A percentile compares a stretch with the other conserved stretches of the same genome.
phyloP scores from a whole-genome alignment of 2,888 invertebrate genomes.

The Alviniconcha strummeri region DNA sequence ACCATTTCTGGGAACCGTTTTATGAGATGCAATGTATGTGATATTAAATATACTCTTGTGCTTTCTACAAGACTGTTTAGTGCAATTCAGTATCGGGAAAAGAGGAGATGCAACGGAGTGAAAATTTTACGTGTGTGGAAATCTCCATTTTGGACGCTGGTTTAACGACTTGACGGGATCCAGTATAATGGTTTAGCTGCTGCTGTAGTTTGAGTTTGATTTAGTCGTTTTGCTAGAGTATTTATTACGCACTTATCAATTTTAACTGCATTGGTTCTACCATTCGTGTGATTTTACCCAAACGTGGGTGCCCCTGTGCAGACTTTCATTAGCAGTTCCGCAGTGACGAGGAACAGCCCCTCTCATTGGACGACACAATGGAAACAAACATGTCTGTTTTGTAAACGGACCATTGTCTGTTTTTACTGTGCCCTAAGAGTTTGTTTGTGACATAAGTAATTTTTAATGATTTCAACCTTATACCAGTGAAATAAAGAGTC shows the following conservation, averaged over 20 bases:
- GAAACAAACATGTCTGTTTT: constrained; percentile 20
- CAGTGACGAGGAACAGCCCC: constrained; percentile 15
- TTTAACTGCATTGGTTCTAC: not conserved
- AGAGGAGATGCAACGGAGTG: constrained; percentile 11
- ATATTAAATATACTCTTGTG: constrained; percentile 25
- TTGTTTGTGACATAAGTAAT: not conserved
- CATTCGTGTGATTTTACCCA: constrained; percentile 24
- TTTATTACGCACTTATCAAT: constrained; percentile 25
- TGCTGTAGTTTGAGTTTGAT: constrained; percentile 27
- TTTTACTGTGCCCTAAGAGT: constrained; percentile 12
- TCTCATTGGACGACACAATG: constrained; percentile 29
- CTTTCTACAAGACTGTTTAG: constrained; percentile 32
- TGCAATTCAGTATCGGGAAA: constrained; percentile 20
- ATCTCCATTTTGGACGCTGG: constrained; percentile 5
- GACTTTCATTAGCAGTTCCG: constrained; percentile 23
- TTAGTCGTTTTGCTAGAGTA: constrained; percentile 12
- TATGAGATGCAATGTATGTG: constrained; percentile 30
- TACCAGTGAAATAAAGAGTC: constrained; percentile 34
- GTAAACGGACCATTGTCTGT: constrained; percentile 12
- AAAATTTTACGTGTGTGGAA: not conserved
- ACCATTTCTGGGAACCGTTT: constrained; percentile 26
- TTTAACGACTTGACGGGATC: constrained; percentile 19
- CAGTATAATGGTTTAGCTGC: constrained; percentile 23
- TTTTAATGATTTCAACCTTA: constrained; percentile 29
- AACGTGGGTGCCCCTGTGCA: constrained; percentile 18